These are phyloP conservation scores for Tricholaema leucomelas DNA, from an alignment of 2,113 vertebrate genomes.

Conservation along the genomic window DNA sequence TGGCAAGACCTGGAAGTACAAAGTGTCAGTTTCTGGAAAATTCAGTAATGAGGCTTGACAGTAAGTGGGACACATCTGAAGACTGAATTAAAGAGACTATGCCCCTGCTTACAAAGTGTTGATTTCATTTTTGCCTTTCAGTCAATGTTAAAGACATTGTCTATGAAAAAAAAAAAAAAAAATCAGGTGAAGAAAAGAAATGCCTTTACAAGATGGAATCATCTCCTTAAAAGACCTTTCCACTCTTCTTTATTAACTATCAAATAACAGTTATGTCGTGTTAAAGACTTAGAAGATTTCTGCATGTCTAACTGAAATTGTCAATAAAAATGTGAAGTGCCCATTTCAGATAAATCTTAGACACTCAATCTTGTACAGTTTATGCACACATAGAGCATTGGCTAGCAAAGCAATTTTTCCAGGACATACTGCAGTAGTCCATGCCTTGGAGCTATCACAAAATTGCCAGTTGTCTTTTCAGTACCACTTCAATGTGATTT, in stretches of 20 bases:
- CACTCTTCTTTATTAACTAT: neutral
- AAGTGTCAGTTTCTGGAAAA: conserved; percentile 57
- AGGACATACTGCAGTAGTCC: neutral
- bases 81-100: neutral
- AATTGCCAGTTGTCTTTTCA: neutral
- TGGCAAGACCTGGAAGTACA: conserved; percentile 38
- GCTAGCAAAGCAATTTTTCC: neutral
- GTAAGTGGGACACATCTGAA: neutral
- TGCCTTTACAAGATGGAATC: neutral
- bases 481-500: neutral
- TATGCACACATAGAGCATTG: neutral
- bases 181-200: neutral
- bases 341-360: neutral
- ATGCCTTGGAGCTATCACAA: neutral
- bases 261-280: neutral
- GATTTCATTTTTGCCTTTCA: neutral
- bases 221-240: conserved; percentile 18
- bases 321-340: neutral
- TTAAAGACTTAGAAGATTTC: neutral
- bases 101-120: neutral
- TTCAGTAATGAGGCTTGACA: neutral
- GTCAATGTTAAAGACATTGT: neutral
- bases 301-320: neutral
- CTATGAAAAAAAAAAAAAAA: neutral
- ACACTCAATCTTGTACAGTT: neutral